Evolutionary conservation across 92 coral and sea anemone genomes (phyloP), one percentile per base, ranked within the genome.

Genomic region (Porites divaricata): DNA sequence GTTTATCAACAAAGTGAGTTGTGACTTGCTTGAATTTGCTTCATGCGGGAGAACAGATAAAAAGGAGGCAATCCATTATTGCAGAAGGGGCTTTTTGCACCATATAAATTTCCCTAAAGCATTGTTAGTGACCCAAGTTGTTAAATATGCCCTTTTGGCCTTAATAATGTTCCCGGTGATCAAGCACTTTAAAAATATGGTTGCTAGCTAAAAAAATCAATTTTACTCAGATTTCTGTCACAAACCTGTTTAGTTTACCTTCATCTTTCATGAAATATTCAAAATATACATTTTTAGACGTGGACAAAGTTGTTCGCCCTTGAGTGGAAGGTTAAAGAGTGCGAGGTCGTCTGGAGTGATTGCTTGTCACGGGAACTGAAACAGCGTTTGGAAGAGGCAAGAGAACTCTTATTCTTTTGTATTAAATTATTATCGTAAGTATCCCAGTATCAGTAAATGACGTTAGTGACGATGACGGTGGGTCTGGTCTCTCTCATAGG

Each of bases 321-420:
- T 21, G 80, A 71, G 17, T 75, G 86, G 81, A 14, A 23, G 71
- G 76, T 70, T 78, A 51, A 62, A 23, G 12, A 24, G 14, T 80
- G 81, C 48, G 56, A 63, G 41, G 80, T 74, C 13, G 51, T 72
- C 69, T 88, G 91, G 91, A 79, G 81, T 49, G 24, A 50, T 6
- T 50, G 25, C 4, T 65, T 88, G 48, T 28, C 66, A 50, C 85
- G 56, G 56, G 14, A 61, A 26, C 72, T 88, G 15, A 68, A 83
- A 16, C 41, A 2, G 63, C 88, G 88, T 77, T 63, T 83, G 65
- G 76, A 83, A 51, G 74, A 77, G 91, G 91, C 57, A 70, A 67
- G 75, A 58, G 12, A 35, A 35, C 45, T 35, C 45, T 35, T 35
- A 3, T 35, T 35, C 45, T 19, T 24, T 28, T 20, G 0, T 20